phyloP scores from a whole-genome alignment of 2,113 vertebrate species.

The Laterallus jamaicensis region DNA sequence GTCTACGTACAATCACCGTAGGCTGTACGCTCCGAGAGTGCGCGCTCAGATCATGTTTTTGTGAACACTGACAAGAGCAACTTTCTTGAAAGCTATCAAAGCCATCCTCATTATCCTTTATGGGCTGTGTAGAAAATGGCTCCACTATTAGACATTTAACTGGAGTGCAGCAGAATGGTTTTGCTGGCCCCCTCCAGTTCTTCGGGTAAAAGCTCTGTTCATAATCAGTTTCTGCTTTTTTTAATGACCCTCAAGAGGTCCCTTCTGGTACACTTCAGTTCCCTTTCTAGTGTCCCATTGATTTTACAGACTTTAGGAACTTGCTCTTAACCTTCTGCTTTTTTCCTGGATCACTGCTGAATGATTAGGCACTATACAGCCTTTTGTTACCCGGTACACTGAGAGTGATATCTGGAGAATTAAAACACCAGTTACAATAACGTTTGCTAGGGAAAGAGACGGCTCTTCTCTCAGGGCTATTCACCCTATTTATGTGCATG shows the following conservation, averaged over 20 bases:
- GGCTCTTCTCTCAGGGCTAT: slow-evolving; percentile 53
- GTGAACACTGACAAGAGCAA: slow-evolving; percentile 48
- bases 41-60: slow-evolving; percentile 15
- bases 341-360: slow-evolving; percentile 58
- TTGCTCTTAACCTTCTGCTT: slow-evolving; percentile 65
- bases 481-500: slow-evolving; percentile 56
- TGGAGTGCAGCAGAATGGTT: slow-evolving; percentile 68
- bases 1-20: background rate
- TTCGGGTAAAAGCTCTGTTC: slow-evolving; percentile 70
- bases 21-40: background rate
- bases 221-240: slow-evolving; percentile 74
- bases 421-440: slow-evolving; percentile 73
- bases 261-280: slow-evolving; percentile 76
- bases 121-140: slow-evolving; percentile 70
- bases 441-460: slow-evolving; percentile 64
- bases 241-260: slow-evolving; percentile 74
- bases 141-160: slow-evolving; percentile 73
- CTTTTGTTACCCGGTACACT: slow-evolving; percentile 57
- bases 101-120: slow-evolving; percentile 75
- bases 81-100: slow-evolving; percentile 73
- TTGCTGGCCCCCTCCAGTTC: slow-evolving; percentile 72
- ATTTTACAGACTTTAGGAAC: slow-evolving; percentile 77
- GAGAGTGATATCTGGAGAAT: slow-evolving; percentile 66
- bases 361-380: slow-evolving; percentile 62
- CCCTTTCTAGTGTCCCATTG: slow-evolving; percentile 74